Percentiles rank a stretch among this genome's conserved stretches.
These are phyloP conservation scores for Eristalis arbustorum DNA, from an alignment of 2,888 invertebrate species.

Conservation along the genomic window DNA sequence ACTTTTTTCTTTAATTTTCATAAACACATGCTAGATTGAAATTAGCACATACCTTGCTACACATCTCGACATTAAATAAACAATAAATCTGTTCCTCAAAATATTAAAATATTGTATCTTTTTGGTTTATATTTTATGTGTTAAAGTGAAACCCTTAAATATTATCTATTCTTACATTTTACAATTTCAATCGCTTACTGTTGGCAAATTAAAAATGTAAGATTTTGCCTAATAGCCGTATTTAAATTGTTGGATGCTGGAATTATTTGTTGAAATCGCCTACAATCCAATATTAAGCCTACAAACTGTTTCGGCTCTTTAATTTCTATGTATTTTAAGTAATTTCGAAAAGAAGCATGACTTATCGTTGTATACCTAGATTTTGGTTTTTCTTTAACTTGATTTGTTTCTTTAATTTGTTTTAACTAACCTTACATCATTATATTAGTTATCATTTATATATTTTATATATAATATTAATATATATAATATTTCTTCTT, in stretches of 20 bases:
- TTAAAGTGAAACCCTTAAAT: conserved; percentile 64
- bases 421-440: conserved; percentile 53
- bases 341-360: conserved; percentile 44
- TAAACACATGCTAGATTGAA: conserved; percentile 41
- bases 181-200: conserved; percentile 65
- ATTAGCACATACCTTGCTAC: conserved; percentile 14
- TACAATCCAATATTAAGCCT: neutral
- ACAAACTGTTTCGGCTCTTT: neutral
- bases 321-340: conserved; percentile 7
- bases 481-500: conserved; percentile 61
- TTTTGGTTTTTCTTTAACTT: conserved; percentile 4
- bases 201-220: conserved; percentile 7
- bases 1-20: neutral
- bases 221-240: conserved; percentile 47
- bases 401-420: conserved; percentile 30
- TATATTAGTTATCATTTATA: conserved; percentile 28
- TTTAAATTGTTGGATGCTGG: neutral
- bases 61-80: conserved; percentile 44
- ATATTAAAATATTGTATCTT: conserved; percentile 69
- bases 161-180: conserved; percentile 64
- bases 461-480: no score
- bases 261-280: conserved; percentile 39
- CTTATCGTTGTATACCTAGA: conserved; percentile 60
- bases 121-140: conserved; percentile 30
- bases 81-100: conserved; percentile 59